Percentiles rank a stretch among this genome's conserved stretches.
Conservation (phyloP, 2,888 invertebrate genomes). For the Eilema sororculum region DNA sequence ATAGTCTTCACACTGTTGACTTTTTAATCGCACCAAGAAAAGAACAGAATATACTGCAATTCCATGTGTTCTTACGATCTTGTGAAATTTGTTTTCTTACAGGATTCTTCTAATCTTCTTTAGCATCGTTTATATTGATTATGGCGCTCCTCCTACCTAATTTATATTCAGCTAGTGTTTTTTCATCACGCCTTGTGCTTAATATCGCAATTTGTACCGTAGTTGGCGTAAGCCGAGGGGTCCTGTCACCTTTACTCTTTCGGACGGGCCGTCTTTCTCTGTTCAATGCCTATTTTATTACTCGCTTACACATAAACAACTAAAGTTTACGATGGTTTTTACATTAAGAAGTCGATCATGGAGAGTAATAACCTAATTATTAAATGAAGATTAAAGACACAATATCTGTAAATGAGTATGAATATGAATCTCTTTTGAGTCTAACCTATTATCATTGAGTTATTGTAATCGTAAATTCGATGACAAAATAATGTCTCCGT, state of each 20-base stretch:
- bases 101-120: constrained; percentile 87
- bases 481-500: constrained; percentile 72
- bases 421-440: constrained; percentile 63
- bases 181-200: constrained; percentile 87
- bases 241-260: constrained; percentile 80
- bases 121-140: constrained; percentile 88
- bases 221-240: constrained; percentile 84
- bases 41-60: constrained; percentile 27
- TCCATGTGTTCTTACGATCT: constrained; percentile 73
- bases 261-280: constrained; percentile 73
- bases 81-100: constrained; percentile 84
- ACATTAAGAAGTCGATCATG: constrained; percentile 66
- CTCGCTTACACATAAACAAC: constrained; percentile 76
- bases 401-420: constrained; percentile 58
- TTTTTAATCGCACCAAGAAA: neutral
- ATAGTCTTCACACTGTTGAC: neutral
- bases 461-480: constrained; percentile 41
- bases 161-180: constrained; percentile 88
- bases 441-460: constrained; percentile 64
- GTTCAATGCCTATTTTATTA: constrained; percentile 77
- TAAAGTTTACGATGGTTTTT: constrained; percentile 71
- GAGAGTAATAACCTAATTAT: constrained; percentile 69
- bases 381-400: constrained; percentile 65
- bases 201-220: constrained; percentile 87
- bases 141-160: constrained; percentile 85